Evolutionary conservation across 2,113 vertebrate species (phyloP), one percentile per base, ranked within the genome.

Genomic region (Embiotoca jacksoni): DNA sequence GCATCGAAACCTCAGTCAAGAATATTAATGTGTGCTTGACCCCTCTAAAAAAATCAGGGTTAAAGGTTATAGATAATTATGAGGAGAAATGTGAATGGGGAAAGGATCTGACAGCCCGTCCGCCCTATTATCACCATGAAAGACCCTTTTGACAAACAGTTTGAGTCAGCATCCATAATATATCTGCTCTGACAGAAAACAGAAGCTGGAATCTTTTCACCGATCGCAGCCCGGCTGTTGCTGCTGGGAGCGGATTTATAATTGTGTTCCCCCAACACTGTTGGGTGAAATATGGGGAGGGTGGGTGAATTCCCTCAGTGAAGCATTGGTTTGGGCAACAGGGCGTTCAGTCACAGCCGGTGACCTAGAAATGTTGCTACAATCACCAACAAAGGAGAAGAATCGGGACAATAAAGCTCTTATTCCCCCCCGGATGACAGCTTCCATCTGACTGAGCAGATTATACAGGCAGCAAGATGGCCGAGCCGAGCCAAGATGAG

Each of bases 361-460:
- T 88, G 91, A 92, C 91, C 91, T 85, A 89, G 79, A 91, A 89
- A 89, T 86, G 74, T 80, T 77, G 61, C 84, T 63, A 62, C 74
- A 63, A 80, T 65, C 66, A 50, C 76, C 74, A 75, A 86, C 87
- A 87, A 87, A 87, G 63, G 76, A 81, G 73, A 36, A 75, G 85
- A 83, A 85, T 59, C 6, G 3, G 78, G 72, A 90, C 90, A 92
- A 90, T 87, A 72, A 69, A 74, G 75, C 87, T 86, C 71, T 86
- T 90, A 86, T 86, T 73, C 47, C 44, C 65, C 39, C 23, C 41
- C 10, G 31, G 59, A 64, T 3, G 30, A 72, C 80, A 39, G 81
- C 72, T 59, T 72, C 74, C 49, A 75, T 75, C 78, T 78, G 60
- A 84, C 79, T 73, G 54, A 79, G 70, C 72, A 69, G 80, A 88